phyloP scores from a whole-genome alignment of 1,140 invertebrate genomes.

The Capitella teleta region DNA sequence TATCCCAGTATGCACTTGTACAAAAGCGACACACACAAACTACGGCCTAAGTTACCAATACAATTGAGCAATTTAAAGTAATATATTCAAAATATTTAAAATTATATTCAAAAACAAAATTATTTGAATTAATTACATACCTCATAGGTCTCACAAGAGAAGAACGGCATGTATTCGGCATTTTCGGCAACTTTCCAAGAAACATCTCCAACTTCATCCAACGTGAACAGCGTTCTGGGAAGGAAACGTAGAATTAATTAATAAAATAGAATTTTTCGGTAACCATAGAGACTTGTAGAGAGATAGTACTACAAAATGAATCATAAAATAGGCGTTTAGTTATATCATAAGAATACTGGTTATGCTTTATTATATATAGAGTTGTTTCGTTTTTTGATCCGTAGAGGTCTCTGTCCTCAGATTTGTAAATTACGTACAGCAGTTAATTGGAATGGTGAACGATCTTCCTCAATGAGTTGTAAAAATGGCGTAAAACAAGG shows the following conservation, averaged over 20 bases:
- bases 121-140: slow-evolving; percentile 12
- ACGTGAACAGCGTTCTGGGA: slow-evolving; percentile 47
- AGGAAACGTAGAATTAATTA: background rate
- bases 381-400: too few species aligned
- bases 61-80: background rate
- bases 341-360: too few species aligned
- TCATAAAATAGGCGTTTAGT: too few species aligned
- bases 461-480: too few species aligned
- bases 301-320: too few species aligned
- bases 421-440: too few species aligned
- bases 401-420: too few species aligned
- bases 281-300: too few species aligned
- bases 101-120: background rate
- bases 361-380: too few species aligned
- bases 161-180: slow-evolving; percentile 50
- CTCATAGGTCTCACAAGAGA: slow-evolving; percentile 54
- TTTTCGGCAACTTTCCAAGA: slow-evolving; percentile 51
- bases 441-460: too few species aligned
- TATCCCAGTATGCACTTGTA: background rate
- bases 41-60: background rate
- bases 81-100: background rate
- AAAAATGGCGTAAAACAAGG: too few species aligned
- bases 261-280: too few species aligned
- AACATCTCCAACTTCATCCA: slow-evolving; percentile 56
- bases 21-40: background rate